phyloP scores from a whole-genome alignment of 2,888 invertebrate species.

The Volucella inanis region DNA sequence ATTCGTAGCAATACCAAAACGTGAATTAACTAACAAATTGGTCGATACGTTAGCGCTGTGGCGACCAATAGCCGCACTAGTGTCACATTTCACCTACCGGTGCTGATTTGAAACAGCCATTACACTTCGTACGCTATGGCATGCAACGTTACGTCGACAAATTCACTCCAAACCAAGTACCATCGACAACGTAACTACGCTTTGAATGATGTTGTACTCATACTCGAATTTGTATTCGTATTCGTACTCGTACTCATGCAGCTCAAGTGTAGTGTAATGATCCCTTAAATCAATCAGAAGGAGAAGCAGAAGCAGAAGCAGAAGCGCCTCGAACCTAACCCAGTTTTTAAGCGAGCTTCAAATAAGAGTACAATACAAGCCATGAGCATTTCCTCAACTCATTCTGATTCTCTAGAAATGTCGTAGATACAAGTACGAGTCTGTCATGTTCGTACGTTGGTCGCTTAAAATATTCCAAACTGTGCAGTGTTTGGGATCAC shows the following conservation, averaged over 20 bases:
- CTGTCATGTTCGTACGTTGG: no score
- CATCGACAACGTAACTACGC: no score
- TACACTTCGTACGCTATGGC: conserved; percentile 55
- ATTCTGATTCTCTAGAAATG: no score
- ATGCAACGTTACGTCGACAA: conserved; percentile 10
- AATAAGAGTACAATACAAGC: no score
- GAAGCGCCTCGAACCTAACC: conserved; percentile 54
- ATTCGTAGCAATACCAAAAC: conserved; percentile 38
- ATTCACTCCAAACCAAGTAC: neutral
- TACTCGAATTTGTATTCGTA: no score
- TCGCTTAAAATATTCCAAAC: conserved; percentile 41
- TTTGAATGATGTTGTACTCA: no score
- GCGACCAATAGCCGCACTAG: conserved; percentile 64
- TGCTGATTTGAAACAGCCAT: conserved; percentile 61
- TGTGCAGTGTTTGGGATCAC: conserved; percentile 30
- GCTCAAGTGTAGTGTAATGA: conserved; percentile 66
- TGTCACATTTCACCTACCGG: conserved; percentile 70
- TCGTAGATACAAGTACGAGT: no score
- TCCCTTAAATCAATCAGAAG: conserved; percentile 64
- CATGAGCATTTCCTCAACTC: no score
- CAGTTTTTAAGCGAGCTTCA: conserved; percentile 46
- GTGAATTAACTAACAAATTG: conserved; percentile 62
- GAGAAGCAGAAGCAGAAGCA: neutral
- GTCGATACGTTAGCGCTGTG: conserved; percentile 28
- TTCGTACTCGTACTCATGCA: neutral